Conservation (phyloP, 2,113 vertebrate genomes). For the Tupaia tana region DNA sequence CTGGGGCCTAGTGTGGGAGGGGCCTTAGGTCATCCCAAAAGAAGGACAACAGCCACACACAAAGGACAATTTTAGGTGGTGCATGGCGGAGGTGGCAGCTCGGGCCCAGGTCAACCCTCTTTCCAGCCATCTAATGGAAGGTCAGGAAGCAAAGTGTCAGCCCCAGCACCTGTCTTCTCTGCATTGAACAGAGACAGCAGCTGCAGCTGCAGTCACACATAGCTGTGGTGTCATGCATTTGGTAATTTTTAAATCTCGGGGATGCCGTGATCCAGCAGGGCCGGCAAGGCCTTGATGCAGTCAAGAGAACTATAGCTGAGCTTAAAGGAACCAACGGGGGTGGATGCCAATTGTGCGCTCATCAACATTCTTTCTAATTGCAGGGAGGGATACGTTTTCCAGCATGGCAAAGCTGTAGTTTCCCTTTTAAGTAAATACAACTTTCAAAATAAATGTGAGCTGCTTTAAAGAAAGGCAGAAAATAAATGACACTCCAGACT, state of each 20-base stretch:
- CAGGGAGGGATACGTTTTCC: neutral
- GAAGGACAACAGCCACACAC: neutral
- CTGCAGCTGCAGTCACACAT: no score
- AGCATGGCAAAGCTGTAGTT: neutral
- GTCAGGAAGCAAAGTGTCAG: neutral
- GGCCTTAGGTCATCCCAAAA: no score
- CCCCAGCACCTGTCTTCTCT: neutral
- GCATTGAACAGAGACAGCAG: neutral
- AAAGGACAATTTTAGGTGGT: neutral
- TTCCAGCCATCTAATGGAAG: neutral
- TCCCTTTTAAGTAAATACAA: neutral
- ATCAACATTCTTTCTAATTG: fast-evolving
- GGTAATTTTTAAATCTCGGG: no score
- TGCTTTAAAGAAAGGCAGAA: neutral
- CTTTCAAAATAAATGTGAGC: neutral
- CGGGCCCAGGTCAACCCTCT: fast-evolving
- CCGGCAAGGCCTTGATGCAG: no score
- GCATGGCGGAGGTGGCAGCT: no score
- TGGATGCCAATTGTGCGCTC: neutral
- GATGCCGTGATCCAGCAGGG: no score
- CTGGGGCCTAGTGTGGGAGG: neutral
- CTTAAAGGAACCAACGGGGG: fast-evolving
- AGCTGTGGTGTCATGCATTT: no score
- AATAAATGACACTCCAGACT: neutral
- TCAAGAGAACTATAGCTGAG: neutral